phyloP scores from a whole-genome alignment of 1,140 invertebrate species.

The Drosophila trapezifrons region DNA sequence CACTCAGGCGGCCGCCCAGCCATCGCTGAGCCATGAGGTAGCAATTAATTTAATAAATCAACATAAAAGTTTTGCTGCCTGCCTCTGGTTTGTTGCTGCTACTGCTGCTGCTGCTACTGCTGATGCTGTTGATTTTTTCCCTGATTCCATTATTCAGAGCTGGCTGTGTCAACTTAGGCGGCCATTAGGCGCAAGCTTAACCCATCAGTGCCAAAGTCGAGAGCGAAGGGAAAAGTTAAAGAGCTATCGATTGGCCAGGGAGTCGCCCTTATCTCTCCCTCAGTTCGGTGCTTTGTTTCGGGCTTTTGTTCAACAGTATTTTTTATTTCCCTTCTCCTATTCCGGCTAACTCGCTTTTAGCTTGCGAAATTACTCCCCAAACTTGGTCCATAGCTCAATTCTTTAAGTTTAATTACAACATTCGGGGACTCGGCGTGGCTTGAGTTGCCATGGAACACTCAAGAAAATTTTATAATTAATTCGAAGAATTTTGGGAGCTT shows the following conservation, averaged over 20 bases:
- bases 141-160: conserved; percentile 37
- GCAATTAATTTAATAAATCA: conserved; percentile 83
- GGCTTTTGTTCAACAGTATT: conserved; percentile 45
- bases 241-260: conserved; percentile 68
- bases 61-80: conserved; percentile 69
- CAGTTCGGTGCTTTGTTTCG: conserved; percentile 27
- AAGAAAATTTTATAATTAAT: conserved; percentile 12
- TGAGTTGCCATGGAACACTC: conserved; percentile 8
- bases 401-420: conserved; percentile 79
- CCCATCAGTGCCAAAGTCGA: conserved; percentile 70
- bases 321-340: conserved; percentile 21
- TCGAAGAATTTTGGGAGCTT: not conserved
- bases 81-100: conserved; percentile 5
- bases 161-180: conserved; percentile 71
- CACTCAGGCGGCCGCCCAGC: conserved; percentile 1
- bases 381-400: conserved; percentile 61
- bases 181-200: conserved; percentile 75
- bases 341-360: conserved; percentile 21
- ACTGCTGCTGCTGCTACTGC: conserved; percentile 1
- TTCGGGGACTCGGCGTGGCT: conserved; percentile 11
- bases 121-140: conserved; percentile 24
- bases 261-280: conserved; percentile 3
- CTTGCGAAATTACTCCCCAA: conserved; percentile 29
- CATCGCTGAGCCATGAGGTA: conserved; percentile 54
- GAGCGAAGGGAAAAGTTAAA: conserved; percentile 61